Evolutionary conservation across 1,140 invertebrate species (phyloP).

Genomic region (Drosophila kepulauana): DNA sequence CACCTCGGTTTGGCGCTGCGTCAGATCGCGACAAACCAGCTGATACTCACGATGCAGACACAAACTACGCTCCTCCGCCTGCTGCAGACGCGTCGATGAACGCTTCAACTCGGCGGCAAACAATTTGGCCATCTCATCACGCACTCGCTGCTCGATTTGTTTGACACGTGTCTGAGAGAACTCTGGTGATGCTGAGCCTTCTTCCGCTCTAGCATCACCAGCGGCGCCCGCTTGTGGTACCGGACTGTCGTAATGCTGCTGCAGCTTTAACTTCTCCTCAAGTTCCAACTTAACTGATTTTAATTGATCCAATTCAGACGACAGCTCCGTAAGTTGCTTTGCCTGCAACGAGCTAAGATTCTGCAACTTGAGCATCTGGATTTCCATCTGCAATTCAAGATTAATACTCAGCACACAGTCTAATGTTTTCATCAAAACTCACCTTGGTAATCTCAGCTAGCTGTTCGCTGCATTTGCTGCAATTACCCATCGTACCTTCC

Average conservation of each 20-base stretch:
- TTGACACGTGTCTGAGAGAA: conserved; percentile 56
- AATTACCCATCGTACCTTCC: conserved; percentile 57
- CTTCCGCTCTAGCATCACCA: conserved; percentile 3
- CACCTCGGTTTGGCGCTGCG: conserved; percentile 85
- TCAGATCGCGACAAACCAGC: conserved; percentile 79
- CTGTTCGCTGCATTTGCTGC: conserved; percentile 72
- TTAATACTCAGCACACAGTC: not conserved
- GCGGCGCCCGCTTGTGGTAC: not conserved
- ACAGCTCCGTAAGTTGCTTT: conserved; percentile 62
- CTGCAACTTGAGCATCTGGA: conserved; percentile 70
- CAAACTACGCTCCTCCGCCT: conserved; percentile 85
- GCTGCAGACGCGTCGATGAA: conserved; percentile 85
- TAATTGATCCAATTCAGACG: conserved; percentile 53
- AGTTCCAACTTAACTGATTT: conserved; percentile 54
- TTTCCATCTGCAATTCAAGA: conserved; percentile 66
- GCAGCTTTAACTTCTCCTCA: conserved; percentile 82
- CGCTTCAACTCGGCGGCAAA: conserved; percentile 87
- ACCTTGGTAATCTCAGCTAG: conserved; percentile 77
- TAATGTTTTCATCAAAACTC: not conserved
- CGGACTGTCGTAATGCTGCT: conserved; percentile 42
- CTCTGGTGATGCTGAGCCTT: conserved; percentile 39
- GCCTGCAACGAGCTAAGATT: conserved; percentile 63
- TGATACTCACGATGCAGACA: conserved; percentile 86
- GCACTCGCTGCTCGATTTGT: conserved; percentile 85
- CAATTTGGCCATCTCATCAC: conserved; percentile 87